Conservation (phyloP, 2,888 invertebrate species). For the Ferrisia virgata region DNA sequence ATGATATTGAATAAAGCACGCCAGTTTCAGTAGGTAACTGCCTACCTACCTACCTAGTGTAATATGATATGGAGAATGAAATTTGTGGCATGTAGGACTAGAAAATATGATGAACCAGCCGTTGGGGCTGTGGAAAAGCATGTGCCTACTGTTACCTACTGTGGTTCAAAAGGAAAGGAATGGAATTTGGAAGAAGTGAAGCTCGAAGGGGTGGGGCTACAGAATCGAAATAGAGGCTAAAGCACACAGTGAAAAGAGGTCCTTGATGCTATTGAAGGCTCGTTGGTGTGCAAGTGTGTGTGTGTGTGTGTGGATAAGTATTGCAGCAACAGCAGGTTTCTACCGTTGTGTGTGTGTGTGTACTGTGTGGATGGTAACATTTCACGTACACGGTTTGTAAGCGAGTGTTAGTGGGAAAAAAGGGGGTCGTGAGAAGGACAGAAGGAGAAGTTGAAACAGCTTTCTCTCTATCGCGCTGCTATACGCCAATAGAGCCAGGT, state of each 20-base stretch:
- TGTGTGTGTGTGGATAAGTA: not conserved
- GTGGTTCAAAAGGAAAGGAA: no score
- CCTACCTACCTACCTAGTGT: no score
- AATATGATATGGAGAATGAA: no score
- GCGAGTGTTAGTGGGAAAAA: not conserved
- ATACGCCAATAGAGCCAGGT: not conserved
- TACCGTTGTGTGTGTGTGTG: not conserved
- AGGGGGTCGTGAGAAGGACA: not conserved
- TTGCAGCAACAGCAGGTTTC: not conserved
- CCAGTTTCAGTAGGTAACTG: no score
- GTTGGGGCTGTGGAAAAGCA: no score
- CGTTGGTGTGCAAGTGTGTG: not conserved
- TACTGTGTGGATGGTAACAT: not conserved
- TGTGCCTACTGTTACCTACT: no score
- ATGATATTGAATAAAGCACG: no score
- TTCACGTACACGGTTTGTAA: not conserved
- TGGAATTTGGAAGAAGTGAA: no score
- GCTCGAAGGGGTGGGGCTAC: not conserved
- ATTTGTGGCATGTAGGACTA: no score
- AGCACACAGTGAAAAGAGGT: not conserved
- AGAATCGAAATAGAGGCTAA: not conserved
- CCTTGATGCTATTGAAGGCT: not conserved
- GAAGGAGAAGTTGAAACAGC: not conserved
- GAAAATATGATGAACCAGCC: no score
- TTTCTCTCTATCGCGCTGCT: slow-evolving; percentile 5